These are phyloP conservation scores for Drosophila athabasca DNA, from an alignment of 1,140 invertebrate species.

Conservation along the genomic window DNA sequence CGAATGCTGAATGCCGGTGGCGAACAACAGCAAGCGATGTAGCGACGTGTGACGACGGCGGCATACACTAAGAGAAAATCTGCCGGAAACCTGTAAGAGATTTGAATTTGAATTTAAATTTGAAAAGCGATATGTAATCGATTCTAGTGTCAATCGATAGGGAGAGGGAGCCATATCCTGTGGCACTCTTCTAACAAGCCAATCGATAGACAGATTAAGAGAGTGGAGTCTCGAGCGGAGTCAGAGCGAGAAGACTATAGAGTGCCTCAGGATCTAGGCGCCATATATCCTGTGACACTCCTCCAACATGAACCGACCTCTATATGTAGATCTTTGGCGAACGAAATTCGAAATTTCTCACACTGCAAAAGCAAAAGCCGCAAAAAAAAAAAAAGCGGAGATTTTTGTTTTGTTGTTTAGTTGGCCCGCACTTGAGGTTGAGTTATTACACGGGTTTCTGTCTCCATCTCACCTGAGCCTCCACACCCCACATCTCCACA, in stretches of 20 bases:
- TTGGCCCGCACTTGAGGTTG: slow-evolving; percentile 72
- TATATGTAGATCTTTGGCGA: background rate
- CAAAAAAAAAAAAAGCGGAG: slow-evolving; percentile 35
- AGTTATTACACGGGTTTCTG: slow-evolving; percentile 72
- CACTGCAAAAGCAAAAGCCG: slow-evolving; percentile 33
- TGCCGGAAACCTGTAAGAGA: no score
- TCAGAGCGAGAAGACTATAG: no score
- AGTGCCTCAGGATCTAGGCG: no score
- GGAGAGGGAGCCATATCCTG: background rate
- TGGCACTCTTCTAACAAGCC: background rate
- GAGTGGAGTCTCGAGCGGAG: no score
- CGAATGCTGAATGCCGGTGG: slow-evolving; percentile 15
- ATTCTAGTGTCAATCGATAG: background rate
- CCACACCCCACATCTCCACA: slow-evolving; percentile 20
- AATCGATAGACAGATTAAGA: background rate
- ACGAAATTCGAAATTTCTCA: slow-evolving; percentile 1
- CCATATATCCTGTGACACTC: no score
- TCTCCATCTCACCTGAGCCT: slow-evolving; percentile 36
- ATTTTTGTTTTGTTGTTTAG: slow-evolving; percentile 38
- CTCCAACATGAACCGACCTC: no score
- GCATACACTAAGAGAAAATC: slow-evolving; percentile 15
- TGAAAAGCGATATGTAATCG: background rate
- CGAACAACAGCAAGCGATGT: slow-evolving; percentile 26
- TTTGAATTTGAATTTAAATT: background rate
- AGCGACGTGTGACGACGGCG: slow-evolving; percentile 41